Conservation (phyloP, 2,888 invertebrate species). For the Eupithecia inturbata region DNA sequence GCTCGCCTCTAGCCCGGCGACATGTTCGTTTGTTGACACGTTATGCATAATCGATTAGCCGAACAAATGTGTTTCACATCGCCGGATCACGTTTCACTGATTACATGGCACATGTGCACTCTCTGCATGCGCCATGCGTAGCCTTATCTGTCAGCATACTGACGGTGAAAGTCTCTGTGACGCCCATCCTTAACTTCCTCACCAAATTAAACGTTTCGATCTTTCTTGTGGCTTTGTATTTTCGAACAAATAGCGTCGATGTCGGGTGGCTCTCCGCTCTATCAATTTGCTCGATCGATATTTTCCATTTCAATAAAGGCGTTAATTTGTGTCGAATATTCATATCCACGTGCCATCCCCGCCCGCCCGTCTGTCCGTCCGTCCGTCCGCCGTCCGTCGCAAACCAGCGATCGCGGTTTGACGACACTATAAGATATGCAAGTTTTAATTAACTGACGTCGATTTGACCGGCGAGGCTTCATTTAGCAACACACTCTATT, state of each 20-base stretch:
- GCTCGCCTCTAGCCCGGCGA: too few relatives aligned
- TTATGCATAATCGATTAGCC: background rate
- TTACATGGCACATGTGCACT: background rate
- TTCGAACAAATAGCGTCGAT: background rate
- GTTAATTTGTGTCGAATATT: slow-evolving; percentile 31
- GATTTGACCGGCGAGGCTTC: too few relatives aligned
- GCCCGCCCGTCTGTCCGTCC: background rate
- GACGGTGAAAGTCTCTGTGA: too few relatives aligned
- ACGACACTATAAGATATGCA: background rate
- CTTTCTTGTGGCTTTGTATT: slow-evolving; percentile 12
- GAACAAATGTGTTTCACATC: background rate
- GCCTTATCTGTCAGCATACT: background rate
- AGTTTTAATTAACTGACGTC: background rate
- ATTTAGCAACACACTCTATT: too few relatives aligned
- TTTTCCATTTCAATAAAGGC: slow-evolving; percentile 17
- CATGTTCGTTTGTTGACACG: background rate
- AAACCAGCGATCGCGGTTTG: background rate
- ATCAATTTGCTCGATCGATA: slow-evolving; percentile 13
- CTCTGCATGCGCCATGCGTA: background rate
- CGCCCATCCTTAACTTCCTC: too few relatives aligned
- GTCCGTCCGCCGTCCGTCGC: background rate
- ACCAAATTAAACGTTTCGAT: too few relatives aligned
- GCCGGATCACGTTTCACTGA: background rate
- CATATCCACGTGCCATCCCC: slow-evolving; percentile 25
- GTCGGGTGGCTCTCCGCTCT: background rate